A percentile compares a stretch with the other conserved stretches of the same genome.
These are phyloP conservation scores for Oncopeltus fasciatus DNA, from an alignment of 1,140 invertebrate species.

Conservation along the genomic window DNA sequence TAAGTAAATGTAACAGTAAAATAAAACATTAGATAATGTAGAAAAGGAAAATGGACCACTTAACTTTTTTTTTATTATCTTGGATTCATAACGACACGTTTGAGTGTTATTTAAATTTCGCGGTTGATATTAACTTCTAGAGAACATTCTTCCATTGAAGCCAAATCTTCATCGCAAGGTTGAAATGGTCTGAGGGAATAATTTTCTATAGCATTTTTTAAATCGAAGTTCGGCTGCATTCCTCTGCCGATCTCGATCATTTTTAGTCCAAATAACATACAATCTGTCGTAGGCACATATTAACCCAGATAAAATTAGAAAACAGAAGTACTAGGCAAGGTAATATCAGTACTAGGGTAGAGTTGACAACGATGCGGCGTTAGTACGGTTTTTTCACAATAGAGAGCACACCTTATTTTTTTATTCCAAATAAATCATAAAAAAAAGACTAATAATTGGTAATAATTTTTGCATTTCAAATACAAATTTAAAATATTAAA, in stretches of 20 bases:
- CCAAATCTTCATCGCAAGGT: constrained; percentile 5
- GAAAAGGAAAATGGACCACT: not conserved
- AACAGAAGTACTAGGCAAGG: not conserved
- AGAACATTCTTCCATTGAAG: constrained; percentile 2
- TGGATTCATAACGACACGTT: no score
- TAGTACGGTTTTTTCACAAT: not conserved
- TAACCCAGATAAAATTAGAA: not conserved
- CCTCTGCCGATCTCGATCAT: no score
- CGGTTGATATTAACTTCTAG: constrained; percentile 1
- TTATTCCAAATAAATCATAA: no score
- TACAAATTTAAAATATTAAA: no score
- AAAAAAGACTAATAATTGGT: no score
- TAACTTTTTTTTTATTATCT: not conserved
- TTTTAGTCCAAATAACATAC: no score
- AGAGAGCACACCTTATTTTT: not conserved
- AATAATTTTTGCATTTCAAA: no score
- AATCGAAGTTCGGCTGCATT: no score
- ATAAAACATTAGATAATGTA: not conserved
- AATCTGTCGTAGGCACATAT: no score
- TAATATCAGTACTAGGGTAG: not conserved
- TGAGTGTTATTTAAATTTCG: constrained; percentile 7
- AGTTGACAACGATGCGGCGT: constrained; percentile 4
- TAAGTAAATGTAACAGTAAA: not conserved
- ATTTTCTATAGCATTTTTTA: no score
- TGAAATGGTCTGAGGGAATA: no score